Evolutionary conservation across 2,797 vertebrate genomes (phyloP), one percentile per base, ranked within the genome.

Genomic region (Peromyscus eremicus): DNA sequence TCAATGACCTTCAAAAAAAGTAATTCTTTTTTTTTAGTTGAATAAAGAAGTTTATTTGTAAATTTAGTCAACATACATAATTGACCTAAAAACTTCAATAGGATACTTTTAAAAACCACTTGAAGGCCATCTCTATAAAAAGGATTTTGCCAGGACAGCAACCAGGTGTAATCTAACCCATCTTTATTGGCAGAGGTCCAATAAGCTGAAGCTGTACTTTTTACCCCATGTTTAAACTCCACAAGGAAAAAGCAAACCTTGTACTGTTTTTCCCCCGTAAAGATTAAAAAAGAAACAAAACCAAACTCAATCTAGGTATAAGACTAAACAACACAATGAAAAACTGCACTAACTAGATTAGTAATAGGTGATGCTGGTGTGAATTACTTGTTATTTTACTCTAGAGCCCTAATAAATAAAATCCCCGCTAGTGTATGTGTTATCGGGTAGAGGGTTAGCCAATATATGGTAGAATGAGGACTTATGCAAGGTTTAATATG

Each of bases 11-110:
- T 94, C 29, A 82, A 86, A 82, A 86, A 96, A 94, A 29, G 43
- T 46, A 46, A 46, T 46, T 46, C 43, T 46, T 6, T 46, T 46
- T 46, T 46, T 7, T 46, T 46, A 46, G 43, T 46, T 46, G 52
- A 66, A 97, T 96, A 97, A 97, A 96, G 90, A 97, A 97, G 93
- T 98, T 97, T 97, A 98, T 97, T 97, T 92, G 92, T 95, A 96
- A 98, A 97, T 98, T 97, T 97, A 97, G 95, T 95, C 96, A 97
- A 98, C 97, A 96, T 92, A 98, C 97, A 97, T 97, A 97, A 98
- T 96, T 92, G 92, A 96, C 98, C 97, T 97, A 81, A 94, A 96
- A 94, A 96, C 95, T 95, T 95, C 94, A 91, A 94, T 95, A 97
- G 87, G 80, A 49, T 92, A 88, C 94, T 91, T 88, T 95, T 92